phyloP scores from a whole-genome alignment of 2,888 invertebrate genomes.

The Pyrrhia umbra region DNA sequence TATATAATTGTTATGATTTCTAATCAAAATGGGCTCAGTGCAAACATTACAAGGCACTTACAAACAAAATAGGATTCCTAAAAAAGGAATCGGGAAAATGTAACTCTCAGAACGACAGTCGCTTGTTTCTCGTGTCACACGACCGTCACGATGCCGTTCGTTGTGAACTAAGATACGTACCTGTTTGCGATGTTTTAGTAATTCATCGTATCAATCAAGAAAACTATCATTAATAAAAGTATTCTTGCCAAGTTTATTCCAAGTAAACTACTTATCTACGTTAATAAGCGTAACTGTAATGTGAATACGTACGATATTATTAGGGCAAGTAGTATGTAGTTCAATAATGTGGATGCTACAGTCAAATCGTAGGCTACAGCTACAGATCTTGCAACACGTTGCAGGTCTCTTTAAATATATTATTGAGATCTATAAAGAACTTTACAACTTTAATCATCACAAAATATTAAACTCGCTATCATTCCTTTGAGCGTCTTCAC shows the following conservation, averaged over 20 bases:
- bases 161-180: neutral
- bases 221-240: neutral
- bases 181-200: neutral
- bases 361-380: conserved; percentile 32
- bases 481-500: conserved; percentile 35
- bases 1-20: neutral
- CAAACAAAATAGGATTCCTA: conserved; percentile 2
- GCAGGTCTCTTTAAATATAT: conserved; percentile 9
- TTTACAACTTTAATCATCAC: conserved; percentile 24
- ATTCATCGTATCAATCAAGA: neutral
- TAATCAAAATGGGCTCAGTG: neutral
- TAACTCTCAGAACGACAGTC: neutral
- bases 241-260: conserved; percentile 12
- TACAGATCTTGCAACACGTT: conserved; percentile 12
- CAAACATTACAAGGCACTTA: conserved; percentile 8
- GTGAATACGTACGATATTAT: neutral
- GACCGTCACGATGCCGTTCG: neutral
- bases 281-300: neutral
- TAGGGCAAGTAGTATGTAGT: neutral
- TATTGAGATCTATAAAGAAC: conserved; percentile 28
- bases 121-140: neutral
- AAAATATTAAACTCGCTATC: conserved; percentile 5
- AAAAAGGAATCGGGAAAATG: neutral
- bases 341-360: conserved; percentile 5
- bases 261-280: neutral